Conservation (phyloP, 2,797 vertebrate genomes). For the Mormyrus proboscirostris region DNA sequence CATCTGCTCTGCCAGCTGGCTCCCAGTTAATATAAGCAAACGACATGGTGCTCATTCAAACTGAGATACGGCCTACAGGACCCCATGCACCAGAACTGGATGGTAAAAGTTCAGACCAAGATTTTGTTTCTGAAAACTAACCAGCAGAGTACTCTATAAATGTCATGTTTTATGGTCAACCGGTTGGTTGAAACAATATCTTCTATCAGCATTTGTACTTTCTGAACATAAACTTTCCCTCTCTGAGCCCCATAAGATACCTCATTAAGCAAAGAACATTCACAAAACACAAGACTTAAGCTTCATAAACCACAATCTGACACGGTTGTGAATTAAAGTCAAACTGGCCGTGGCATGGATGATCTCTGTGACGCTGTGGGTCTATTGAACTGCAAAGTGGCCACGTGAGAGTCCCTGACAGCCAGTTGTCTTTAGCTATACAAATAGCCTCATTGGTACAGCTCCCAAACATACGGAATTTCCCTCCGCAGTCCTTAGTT, state of each 20-base stretch:
- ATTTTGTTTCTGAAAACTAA: neutral
- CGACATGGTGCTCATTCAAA: neutral
- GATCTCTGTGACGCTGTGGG: neutral
- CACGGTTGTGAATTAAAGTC: neutral
- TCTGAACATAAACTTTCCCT: neutral
- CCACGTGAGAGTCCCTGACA: neutral
- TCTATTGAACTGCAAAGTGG: neutral
- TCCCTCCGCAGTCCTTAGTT: neutral
- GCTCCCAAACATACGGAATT: neutral
- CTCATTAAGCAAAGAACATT: neutral
- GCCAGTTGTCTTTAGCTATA: neutral
- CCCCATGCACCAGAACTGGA: neutral
- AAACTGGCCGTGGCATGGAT: neutral
- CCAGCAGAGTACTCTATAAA: neutral
- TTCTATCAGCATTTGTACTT: neutral
- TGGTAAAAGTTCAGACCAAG: neutral
- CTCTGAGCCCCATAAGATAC: neutral
- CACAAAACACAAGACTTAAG: neutral
- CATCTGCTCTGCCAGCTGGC: neutral
- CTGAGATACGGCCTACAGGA: neutral
- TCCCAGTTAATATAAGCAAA: neutral
- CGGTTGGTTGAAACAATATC: neutral
- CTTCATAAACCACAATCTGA: neutral
- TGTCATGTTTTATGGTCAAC: neutral
- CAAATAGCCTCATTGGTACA: neutral